Percentiles rank a stretch among this genome's conserved stretches.
Conservation (phyloP, 2,888 invertebrate genomes). For the Julus scandinavius region DNA sequence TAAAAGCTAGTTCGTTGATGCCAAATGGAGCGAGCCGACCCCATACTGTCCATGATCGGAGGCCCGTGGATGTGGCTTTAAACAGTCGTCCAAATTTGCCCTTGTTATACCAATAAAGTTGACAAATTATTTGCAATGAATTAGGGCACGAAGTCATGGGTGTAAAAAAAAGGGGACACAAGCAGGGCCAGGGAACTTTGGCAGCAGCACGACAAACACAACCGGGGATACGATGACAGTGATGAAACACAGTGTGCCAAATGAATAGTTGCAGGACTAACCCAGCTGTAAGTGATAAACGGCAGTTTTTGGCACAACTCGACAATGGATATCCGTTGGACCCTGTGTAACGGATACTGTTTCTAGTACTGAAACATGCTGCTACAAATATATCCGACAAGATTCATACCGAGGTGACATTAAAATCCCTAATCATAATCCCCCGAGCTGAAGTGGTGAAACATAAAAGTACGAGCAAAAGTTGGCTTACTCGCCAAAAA, state of each 20-base stretch:
- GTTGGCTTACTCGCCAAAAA: not conserved
- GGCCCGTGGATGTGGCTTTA: no score
- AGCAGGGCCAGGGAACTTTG: not conserved
- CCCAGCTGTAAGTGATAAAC: conserved; percentile 48
- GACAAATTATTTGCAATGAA: conserved; percentile 48
- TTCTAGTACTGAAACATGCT: not conserved
- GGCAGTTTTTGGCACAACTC: conserved; percentile 23
- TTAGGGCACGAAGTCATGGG: conserved; percentile 26
- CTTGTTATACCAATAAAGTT: conserved; percentile 44
- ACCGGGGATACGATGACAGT: conserved; percentile 36
- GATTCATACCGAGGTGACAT: conserved; percentile 4
- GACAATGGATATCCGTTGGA: conserved; percentile 46
- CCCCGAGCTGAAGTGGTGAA: not conserved
- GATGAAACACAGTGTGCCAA: conserved; percentile 47
- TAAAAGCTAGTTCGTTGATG: not conserved
- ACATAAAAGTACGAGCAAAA: not conserved
- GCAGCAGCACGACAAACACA: not conserved
- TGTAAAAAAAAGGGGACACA: not conserved
- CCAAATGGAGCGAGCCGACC: conserved; percentile 14
- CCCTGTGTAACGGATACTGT: not conserved
- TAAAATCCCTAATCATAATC: not conserved
- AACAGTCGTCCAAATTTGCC: conserved; percentile 37
- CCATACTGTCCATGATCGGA: not conserved
- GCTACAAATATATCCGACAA: not conserved
- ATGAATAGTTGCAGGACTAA: conserved; percentile 6